Percentiles rank a stretch among this genome's conserved stretches.
Conservation (phyloP, 1,140 invertebrate species). For the Caenorhabditis briggsae region DNA sequence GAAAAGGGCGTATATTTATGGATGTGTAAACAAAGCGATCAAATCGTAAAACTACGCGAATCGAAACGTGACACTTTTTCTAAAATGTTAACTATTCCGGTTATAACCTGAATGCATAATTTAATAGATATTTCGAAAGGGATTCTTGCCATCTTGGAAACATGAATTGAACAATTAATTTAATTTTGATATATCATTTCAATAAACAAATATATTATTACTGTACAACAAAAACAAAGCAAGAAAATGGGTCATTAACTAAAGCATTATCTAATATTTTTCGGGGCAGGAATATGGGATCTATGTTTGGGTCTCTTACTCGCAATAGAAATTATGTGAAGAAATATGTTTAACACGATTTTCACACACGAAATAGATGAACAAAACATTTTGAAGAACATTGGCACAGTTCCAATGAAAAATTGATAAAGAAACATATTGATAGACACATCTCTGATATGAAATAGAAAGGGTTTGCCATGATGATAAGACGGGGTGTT, state of each 20-base stretch:
- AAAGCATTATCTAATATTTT: constrained; percentile 3
- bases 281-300: constrained; percentile 8
- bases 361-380: constrained; percentile 24
- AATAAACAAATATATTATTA: neutral
- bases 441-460: neutral
- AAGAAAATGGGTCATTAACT: neutral
- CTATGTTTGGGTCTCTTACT: neutral
- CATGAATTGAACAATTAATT: neutral
- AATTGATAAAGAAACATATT: neutral
- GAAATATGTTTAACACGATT: neutral
- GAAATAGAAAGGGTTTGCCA: neutral
- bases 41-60: constrained; percentile 21
- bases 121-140: neutral
- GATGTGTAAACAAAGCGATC: constrained; percentile 2
- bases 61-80: neutral
- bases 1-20: constrained; percentile 2
- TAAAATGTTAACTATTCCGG: neutral
- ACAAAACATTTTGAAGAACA: neutral
- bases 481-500: no score
- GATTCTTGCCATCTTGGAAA: neutral
- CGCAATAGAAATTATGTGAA: neutral
- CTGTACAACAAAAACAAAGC: neutral
- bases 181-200: neutral
- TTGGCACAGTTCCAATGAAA: neutral
- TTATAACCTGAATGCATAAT: neutral